phyloP scores from a whole-genome alignment of 2,888 invertebrate species.

The Serripes groenlandicus region DNA sequence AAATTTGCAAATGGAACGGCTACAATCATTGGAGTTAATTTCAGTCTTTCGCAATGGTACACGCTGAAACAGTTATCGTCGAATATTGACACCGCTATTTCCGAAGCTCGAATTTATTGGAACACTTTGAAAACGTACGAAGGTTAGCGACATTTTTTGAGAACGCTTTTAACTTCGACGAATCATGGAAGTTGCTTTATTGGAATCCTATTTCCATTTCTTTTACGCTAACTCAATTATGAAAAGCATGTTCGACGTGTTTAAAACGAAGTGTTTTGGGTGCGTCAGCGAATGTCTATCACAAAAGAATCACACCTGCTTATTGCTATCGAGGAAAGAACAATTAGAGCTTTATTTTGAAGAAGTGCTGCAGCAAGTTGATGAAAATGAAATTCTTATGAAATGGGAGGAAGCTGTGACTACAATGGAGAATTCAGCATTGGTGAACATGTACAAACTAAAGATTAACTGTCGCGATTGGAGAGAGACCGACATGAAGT shows the following conservation, averaged over 20 bases:
- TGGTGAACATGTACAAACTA: constrained; percentile 22
- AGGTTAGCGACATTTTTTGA: too few relatives aligned
- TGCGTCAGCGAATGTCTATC: constrained; percentile 13
- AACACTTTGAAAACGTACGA: background rate
- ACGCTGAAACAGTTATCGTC: constrained; percentile 18
- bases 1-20: constrained; percentile 29
- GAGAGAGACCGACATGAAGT: constrained; percentile 24
- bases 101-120: constrained; percentile 31
- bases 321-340: background rate
- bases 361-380: constrained; percentile 6
- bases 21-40: constrained; percentile 22
- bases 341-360: constrained; percentile 24
- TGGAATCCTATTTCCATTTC: constrained; percentile 38
- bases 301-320: constrained; percentile 28
- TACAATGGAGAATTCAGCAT: background rate
- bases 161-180: too few relatives aligned
- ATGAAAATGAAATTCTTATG: constrained; percentile 14
- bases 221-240: constrained; percentile 18
- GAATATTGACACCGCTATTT: constrained; percentile 27
- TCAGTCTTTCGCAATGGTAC: constrained; percentile 23
- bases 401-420: constrained; percentile 23
- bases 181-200: constrained; percentile 15
- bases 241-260: constrained; percentile 17
- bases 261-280: constrained; percentile 5
- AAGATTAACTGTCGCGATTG: constrained; percentile 30